Evolutionary conservation across 2,113 vertebrate species (phyloP).

Genomic region (Pristiophorus japonicus): DNA sequence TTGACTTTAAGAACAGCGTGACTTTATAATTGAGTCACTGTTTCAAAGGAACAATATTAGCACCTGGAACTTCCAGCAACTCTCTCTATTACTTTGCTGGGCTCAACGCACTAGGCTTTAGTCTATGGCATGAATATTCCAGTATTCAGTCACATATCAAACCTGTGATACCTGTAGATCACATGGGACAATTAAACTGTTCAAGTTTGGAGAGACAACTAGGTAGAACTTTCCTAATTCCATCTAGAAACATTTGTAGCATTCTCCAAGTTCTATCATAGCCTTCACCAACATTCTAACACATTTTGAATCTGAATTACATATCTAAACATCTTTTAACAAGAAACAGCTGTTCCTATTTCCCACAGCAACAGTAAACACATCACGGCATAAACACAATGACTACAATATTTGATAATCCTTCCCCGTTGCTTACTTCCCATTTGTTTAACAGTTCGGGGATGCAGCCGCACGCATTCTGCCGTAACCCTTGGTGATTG

Average conservation of each 20-base stretch:
- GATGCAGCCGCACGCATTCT: slow-evolving; percentile 81
- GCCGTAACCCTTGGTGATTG: slow-evolving; percentile 76
- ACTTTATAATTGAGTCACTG: background rate
- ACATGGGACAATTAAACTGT: background rate
- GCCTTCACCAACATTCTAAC: background rate
- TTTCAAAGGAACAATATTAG: background rate
- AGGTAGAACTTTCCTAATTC: background rate
- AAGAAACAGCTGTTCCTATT: background rate
- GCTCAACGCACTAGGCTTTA: background rate
- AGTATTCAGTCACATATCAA: background rate
- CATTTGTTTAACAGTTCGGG: slow-evolving; percentile 53
- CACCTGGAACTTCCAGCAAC: background rate
- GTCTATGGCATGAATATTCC: background rate
- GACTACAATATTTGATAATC: background rate
- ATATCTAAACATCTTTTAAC: background rate
- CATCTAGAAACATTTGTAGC: background rate
- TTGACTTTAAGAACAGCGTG: background rate
- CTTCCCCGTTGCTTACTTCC: background rate
- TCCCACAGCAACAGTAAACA: background rate
- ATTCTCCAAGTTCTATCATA: no score
- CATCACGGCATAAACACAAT: background rate
- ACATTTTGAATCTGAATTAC: background rate
- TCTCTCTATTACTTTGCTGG: background rate
- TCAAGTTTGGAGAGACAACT: background rate
- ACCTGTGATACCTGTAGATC: background rate